These are phyloP conservation scores for Osmerus eperlanus DNA, from an alignment of 2,113 vertebrate genomes.

Conservation along the genomic window DNA sequence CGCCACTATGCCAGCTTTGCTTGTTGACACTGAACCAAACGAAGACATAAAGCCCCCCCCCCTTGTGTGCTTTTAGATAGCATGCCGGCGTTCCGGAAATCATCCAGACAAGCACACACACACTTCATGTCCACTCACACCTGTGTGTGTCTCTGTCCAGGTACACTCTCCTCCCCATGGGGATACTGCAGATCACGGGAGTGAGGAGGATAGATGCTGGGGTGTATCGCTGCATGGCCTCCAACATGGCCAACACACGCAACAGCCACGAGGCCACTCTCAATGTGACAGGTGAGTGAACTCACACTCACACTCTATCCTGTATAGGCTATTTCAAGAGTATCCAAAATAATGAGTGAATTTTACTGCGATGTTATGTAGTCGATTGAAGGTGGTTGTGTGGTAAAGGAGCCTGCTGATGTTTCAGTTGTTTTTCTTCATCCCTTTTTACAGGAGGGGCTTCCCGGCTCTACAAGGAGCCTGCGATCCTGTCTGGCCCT, in stretches of 20 bases:
- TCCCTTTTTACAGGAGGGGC: slow-evolving; percentile 49
- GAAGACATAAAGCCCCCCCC: too few relatives aligned
- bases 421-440: too few relatives aligned
- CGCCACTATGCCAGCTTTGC: too few relatives aligned
- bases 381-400: neutral
- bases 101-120: neutral
- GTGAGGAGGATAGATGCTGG: slow-evolving; percentile 48
- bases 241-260: slow-evolving; percentile 46
- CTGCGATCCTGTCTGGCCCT: slow-evolving; percentile 73
- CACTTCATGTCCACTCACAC: neutral
- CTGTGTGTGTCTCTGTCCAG: slow-evolving; percentile 41
- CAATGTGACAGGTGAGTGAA: slow-evolving; percentile 44
- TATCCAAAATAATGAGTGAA: too few relatives aligned
- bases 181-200: slow-evolving; percentile 70
- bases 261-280: slow-evolving; percentile 53
- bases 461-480: slow-evolving; percentile 66
- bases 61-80: neutral
- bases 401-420: too few relatives aligned
- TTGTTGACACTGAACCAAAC: too few relatives aligned
- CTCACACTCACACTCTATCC: neutral
- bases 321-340: neutral
- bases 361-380: neutral
- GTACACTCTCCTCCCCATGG: slow-evolving; percentile 74
- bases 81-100: neutral
- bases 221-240: slow-evolving; percentile 45